Conservation (phyloP, 2,113 vertebrate genomes). For the Lepus timidus region DNA sequence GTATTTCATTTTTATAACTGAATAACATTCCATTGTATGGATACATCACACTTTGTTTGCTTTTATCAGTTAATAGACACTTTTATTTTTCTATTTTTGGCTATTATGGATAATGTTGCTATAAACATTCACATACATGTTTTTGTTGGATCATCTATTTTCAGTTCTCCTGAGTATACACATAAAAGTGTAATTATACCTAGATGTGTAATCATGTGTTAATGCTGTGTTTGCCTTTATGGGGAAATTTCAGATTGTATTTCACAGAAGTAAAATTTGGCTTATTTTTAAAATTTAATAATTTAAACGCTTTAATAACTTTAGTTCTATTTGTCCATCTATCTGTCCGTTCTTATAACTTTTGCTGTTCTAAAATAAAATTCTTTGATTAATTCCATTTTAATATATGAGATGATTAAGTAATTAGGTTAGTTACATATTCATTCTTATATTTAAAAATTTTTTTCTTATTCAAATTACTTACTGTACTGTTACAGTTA, state of each 20-base stretch:
- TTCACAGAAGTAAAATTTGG: slow-evolving; percentile 36
- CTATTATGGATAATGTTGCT: neutral
- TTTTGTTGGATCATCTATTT: neutral
- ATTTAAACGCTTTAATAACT: slow-evolving; percentile 6
- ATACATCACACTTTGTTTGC: neutral
- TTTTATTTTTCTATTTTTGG: neutral
- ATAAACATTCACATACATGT: neutral
- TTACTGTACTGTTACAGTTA: neutral
- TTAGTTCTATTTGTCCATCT: neutral
- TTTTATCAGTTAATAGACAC: neutral
- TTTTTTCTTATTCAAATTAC: slow-evolving; percentile 40
- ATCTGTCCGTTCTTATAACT: slow-evolving; percentile 27
- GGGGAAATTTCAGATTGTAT: neutral
- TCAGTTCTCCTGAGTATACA: neutral
- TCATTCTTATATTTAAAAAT: neutral
- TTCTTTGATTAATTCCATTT: slow-evolving; percentile 16
- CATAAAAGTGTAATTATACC: neutral
- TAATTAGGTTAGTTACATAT: neutral
- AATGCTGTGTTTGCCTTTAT: slow-evolving; percentile 14
- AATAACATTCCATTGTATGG: neutral
- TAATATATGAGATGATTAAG: neutral
- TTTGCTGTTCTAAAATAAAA: slow-evolving; percentile 17
- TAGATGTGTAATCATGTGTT: neutral
- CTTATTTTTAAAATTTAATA: slow-evolving; percentile 1
- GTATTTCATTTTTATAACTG: neutral